phyloP scores from a whole-genome alignment of 1,140 invertebrate species.

The Megathymus violae region DNA sequence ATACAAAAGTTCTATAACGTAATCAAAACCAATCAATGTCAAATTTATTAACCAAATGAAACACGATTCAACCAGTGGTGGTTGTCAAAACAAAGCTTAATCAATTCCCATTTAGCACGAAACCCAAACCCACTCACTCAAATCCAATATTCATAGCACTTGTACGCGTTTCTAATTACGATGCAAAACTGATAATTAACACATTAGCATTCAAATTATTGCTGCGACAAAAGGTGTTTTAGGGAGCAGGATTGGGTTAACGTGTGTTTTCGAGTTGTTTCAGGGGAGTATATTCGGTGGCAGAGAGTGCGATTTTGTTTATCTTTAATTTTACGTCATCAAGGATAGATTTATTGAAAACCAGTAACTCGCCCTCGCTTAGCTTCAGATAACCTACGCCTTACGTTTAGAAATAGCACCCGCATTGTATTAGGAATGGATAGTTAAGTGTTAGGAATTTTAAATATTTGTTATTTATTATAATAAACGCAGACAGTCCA shows the following conservation, averaged over 20 bases:
- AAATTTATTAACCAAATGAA: conserved; percentile 25
- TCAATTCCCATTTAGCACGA: conserved; percentile 49
- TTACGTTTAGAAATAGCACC: too few species aligned
- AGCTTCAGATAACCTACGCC: too few species aligned
- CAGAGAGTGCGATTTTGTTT: conserved; percentile 39
- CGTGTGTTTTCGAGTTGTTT: conserved; percentile 44
- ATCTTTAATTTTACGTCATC: too few species aligned
- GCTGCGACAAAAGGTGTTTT: conserved; percentile 67
- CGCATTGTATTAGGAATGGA: too few species aligned
- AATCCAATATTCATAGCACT: conserved; percentile 73
- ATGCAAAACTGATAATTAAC: conserved; percentile 79
- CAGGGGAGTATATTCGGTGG: conserved; percentile 3
- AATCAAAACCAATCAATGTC: too few species aligned
- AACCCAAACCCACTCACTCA: conserved; percentile 67
- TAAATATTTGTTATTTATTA: too few species aligned
- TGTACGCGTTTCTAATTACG: conserved; percentile 55
- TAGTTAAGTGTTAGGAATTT: too few species aligned
- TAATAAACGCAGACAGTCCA: too few species aligned
- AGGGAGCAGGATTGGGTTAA: conserved; percentile 46
- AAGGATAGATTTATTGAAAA: too few species aligned
- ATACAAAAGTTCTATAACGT: too few species aligned
- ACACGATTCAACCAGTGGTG: conserved; percentile 38
- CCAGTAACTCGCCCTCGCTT: too few species aligned
- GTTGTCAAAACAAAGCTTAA: conserved; percentile 54
- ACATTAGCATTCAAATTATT: conserved; percentile 77